Evolutionary conservation across 2,113 vertebrate genomes (phyloP).

Genomic region (Podocnemis expansa): DNA sequence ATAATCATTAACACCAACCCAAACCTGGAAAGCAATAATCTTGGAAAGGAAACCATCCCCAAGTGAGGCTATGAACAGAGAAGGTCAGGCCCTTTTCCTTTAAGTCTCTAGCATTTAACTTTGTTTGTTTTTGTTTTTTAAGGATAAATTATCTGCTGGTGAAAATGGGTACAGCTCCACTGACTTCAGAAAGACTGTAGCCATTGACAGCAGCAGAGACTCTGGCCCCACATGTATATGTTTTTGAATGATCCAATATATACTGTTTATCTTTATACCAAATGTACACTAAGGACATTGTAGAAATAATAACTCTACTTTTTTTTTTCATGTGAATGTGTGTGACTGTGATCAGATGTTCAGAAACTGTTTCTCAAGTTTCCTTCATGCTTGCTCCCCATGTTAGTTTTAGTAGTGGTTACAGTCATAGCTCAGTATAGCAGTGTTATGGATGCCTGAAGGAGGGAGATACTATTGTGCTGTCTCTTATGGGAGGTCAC

Average conservation of each 20-base stretch:
- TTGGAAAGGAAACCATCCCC: neutral
- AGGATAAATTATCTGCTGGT: too few relatives aligned
- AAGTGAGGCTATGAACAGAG: neutral
- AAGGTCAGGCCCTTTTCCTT: neutral
- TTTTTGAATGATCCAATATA: too few relatives aligned
- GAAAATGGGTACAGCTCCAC: too few relatives aligned
- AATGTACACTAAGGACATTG: neutral
- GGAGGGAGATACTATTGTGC: neutral
- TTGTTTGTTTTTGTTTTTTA: too few relatives aligned
- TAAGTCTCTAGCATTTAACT: too few relatives aligned
- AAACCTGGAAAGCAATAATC: neutral
- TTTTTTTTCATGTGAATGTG: neutral
- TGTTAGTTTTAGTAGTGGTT: slow-evolving; percentile 54
- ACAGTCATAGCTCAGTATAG: neutral
- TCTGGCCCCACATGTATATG: too few relatives aligned
- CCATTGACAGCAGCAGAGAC: too few relatives aligned
- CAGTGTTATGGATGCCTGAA: slow-evolving; percentile 38
- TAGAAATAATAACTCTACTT: neutral
- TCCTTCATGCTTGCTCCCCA: slow-evolving; percentile 38
- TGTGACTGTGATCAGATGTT: slow-evolving; percentile 23
- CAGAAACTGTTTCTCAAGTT: slow-evolving; percentile 31
- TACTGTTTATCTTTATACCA: neutral
- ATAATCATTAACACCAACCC: neutral
- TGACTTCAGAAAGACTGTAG: too few relatives aligned
- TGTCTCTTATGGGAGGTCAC: neutral